A percentile compares a stretch with the other conserved stretches of the same genome.
These are phyloP conservation scores for Tapirus indicus DNA, from an alignment of 2,797 vertebrate genomes.

Conservation along the genomic window DNA sequence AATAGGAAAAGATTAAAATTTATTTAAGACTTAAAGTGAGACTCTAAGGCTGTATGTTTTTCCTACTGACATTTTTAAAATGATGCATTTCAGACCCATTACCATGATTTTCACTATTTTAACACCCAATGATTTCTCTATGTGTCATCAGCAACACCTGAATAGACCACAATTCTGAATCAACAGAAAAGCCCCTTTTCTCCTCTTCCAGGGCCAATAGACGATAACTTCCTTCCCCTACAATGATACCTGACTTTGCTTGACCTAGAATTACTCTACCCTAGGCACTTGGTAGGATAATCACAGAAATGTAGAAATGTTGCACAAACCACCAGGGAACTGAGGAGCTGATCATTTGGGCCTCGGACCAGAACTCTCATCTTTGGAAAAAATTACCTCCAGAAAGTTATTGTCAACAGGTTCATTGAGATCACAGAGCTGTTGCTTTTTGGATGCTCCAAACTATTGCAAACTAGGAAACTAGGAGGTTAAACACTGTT, in stretches of 20 bases:
- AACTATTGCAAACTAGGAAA: constrained; percentile 91
- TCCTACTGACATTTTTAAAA: not conserved
- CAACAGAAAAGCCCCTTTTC: not conserved
- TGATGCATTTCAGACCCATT: not conserved
- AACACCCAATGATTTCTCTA: not conserved
- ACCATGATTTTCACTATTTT: not conserved
- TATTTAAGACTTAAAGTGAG: not conserved
- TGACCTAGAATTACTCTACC: not conserved
- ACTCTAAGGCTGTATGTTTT: not conserved
- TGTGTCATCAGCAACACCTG: not conserved
- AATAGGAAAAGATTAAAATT: not conserved
- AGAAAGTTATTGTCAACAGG: constrained; percentile 93
- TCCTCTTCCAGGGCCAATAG: not conserved
- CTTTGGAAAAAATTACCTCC: constrained; percentile 87
- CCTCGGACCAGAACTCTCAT: not conserved
- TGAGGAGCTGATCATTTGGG: not conserved
- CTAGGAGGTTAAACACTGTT: not conserved
- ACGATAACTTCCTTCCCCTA: not conserved
- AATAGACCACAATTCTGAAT: not conserved
- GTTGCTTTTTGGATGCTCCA: constrained; percentile 93
- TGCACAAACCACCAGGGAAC: not conserved
- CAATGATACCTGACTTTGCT: not conserved
- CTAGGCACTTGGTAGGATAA: not conserved
- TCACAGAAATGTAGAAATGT: not conserved
- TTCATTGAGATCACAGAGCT: constrained; percentile 94